Conservation (phyloP, 2,113 vertebrate species). For the Psilopsiagon aymara region DNA sequence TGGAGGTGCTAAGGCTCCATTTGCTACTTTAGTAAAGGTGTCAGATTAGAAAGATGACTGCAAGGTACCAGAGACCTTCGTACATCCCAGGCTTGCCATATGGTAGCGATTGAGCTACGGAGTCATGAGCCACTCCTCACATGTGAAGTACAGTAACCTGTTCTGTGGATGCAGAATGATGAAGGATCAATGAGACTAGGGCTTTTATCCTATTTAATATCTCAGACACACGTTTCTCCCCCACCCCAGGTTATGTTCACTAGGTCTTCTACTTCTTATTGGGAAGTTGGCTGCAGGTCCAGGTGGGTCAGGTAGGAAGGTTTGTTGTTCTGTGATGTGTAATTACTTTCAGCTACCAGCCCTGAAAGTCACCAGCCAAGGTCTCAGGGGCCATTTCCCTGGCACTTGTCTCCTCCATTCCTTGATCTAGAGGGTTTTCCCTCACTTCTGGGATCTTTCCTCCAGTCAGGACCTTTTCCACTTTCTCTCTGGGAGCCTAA, state of each 20-base stretch:
- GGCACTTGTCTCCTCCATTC: not conserved
- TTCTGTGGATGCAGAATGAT: not conserved
- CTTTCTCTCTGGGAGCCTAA: not conserved
- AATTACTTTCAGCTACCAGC: not conserved
- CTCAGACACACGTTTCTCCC: not conserved
- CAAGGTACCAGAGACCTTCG: not conserved
- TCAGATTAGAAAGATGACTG: not conserved
- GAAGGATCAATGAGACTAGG: not conserved
- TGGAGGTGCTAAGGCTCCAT: not conserved
- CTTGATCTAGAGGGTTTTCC: not conserved
- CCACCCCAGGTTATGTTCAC: not conserved
- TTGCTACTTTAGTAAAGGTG: not conserved
- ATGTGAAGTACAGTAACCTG: not conserved
- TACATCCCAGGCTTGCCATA: not conserved
- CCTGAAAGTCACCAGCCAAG: not conserved
- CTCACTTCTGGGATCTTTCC: not conserved
- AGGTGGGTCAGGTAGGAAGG: not conserved
- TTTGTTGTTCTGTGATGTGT: not conserved
- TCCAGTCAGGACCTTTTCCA: not conserved
- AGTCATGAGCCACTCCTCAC: not conserved
- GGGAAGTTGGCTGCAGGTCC: not conserved
- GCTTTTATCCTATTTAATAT: not conserved
- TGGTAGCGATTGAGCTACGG: not conserved
- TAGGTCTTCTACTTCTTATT: not conserved
- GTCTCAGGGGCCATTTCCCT: not conserved